These are phyloP conservation scores for Pyrocephalus nanus DNA, from an alignment of 2,797 vertebrate species.

Conservation along the genomic window DNA sequence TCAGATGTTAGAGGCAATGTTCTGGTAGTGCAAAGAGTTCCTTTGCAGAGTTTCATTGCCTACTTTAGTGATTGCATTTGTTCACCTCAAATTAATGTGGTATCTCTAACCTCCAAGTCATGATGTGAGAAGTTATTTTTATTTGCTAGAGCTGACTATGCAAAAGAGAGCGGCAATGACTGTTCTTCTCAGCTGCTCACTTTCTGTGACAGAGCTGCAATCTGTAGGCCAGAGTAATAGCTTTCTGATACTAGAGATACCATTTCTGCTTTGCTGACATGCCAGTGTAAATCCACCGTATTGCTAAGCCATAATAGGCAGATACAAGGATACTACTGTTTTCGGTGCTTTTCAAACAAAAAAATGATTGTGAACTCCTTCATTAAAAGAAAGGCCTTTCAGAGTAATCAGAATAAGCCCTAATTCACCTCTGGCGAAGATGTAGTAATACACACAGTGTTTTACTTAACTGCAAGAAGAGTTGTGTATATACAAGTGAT, in stretches of 20 bases:
- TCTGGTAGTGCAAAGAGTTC: background rate
- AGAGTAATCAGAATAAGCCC: background rate
- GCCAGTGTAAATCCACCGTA: background rate
- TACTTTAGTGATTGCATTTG: background rate
- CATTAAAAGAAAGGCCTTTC: background rate
- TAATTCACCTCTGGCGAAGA: background rate
- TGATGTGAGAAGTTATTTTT: slow-evolving; percentile 41
- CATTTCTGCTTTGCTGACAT: background rate
- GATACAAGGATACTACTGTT: background rate
- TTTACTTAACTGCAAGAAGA: background rate
- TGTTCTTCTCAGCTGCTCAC: background rate
- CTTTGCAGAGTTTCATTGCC: background rate
- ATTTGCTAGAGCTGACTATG: slow-evolving; percentile 14
- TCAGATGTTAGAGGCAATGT: background rate
- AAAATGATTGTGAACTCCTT: background rate
- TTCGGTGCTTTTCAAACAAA: background rate
- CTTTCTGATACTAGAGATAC: background rate
- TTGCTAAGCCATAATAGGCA: background rate
- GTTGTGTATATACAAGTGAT: background rate
- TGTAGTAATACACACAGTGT: background rate
- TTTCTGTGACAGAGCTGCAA: background rate
- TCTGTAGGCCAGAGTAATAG: accelerated
- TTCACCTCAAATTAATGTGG: slow-evolving; percentile 17
- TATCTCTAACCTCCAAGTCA: background rate
- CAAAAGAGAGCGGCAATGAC: background rate